Conservation (phyloP, 2,113 vertebrate species). For the Megaceryle torquata region DNA sequence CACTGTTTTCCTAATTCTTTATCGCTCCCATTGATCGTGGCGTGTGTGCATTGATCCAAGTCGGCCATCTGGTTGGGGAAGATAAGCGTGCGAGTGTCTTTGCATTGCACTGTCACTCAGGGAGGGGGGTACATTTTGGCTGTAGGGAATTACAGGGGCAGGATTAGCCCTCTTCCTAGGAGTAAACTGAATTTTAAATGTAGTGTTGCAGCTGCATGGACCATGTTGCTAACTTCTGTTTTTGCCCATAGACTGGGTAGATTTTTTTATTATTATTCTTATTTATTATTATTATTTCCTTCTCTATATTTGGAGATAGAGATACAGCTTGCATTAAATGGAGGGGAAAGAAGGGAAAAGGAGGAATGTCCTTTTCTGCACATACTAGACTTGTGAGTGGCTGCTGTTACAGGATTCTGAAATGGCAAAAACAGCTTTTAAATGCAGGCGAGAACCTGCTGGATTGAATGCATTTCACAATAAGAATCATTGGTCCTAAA, state of each 20-base stretch:
- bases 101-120: constrained; percentile 99
- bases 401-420: constrained; percentile 55
- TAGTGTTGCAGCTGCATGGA: constrained; percentile 82
- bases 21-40: constrained; percentile 99
- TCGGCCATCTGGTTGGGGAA: constrained; percentile 99
- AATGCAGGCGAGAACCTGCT: constrained; percentile 26
- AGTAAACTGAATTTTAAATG: constrained; percentile 99
- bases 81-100: constrained; percentile 99
- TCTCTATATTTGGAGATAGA: constrained; percentile 48
- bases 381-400: constrained; percentile 45
- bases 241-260: constrained; percentile 71
- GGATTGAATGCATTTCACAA: constrained; percentile 39
- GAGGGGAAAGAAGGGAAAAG: background rate
- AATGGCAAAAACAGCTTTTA: constrained; percentile 64
- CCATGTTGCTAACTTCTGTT: constrained; percentile 79
- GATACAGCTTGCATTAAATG: constrained; percentile 36
- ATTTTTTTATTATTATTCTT: background rate
- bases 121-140: constrained; percentile 96
- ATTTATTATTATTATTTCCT: background rate
- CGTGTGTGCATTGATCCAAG: constrained; percentile 99
- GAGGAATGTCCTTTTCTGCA: constrained; percentile 28
- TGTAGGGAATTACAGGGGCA: constrained; percentile 99
- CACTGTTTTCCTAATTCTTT: constrained; percentile 95
- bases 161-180: constrained; percentile 99
- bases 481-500: background rate